Evolutionary conservation across 2,888 invertebrate genomes (phyloP).

Genomic region (Vanessa cardui): DNA sequence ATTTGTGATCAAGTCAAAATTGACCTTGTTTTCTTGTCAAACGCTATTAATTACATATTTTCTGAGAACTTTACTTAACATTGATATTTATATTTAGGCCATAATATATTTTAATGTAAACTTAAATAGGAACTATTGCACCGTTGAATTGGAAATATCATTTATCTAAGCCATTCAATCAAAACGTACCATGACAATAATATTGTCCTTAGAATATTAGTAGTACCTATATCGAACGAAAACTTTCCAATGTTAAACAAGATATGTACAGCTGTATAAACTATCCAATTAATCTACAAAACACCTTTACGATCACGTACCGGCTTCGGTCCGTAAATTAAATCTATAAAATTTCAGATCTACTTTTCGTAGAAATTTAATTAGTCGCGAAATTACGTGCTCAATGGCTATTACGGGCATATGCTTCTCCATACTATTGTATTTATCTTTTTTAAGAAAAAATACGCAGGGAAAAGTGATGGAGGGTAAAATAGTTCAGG

Average conservation of each 20-base stretch:
- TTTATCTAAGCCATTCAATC: too few relatives aligned
- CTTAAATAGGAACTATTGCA: too few relatives aligned
- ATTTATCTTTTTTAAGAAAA: slow-evolving; percentile 13
- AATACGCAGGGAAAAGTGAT: slow-evolving; percentile 6
- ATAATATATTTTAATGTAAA: too few relatives aligned
- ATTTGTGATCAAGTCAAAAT: slow-evolving; percentile 34
- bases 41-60: slow-evolving; percentile 5
- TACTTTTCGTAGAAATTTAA: slow-evolving; percentile 10
- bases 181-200: too few relatives aligned
- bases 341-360: slow-evolving; percentile 24
- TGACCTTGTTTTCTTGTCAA: slow-evolving; percentile 38
- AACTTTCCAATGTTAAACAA: neutral
- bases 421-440: slow-evolving; percentile 20
- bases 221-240: neutral
- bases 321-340: slow-evolving; percentile 13
- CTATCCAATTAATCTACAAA: slow-evolving; percentile 22
- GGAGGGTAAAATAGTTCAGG: slow-evolving; percentile 45
- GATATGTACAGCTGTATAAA: slow-evolving; percentile 9
- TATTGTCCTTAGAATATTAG: too few relatives aligned
- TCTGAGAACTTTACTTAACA: neutral
- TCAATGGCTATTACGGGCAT: slow-evolving; percentile 23
- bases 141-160: too few relatives aligned
- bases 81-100: too few relatives aligned
- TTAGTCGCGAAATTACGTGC: slow-evolving; percentile 9
- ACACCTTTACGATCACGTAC: slow-evolving; percentile 24